A percentile compares a stretch with the other conserved stretches of the same genome.
phyloP scores from a whole-genome alignment of 2,797 vertebrate genomes.

The Syngnathus acus region DNA sequence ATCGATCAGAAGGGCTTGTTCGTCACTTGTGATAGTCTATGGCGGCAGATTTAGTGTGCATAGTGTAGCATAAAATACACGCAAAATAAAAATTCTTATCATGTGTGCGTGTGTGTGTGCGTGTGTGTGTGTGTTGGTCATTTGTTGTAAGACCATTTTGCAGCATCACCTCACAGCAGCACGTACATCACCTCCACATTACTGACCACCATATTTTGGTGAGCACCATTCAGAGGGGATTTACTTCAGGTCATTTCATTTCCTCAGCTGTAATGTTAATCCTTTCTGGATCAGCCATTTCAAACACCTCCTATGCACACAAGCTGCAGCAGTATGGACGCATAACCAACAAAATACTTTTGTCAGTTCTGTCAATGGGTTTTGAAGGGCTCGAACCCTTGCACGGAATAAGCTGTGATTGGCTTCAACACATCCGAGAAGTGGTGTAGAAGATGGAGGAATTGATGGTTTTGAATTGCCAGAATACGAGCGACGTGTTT shows the following conservation, averaged over 20 bases:
- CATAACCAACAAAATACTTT: not conserved
- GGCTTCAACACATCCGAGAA: not conserved
- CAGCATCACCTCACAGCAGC: not conserved
- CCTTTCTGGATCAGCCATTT: not conserved
- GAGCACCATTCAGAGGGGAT: constrained; percentile 19
- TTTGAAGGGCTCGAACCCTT: not conserved
- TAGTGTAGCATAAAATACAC: not conserved
- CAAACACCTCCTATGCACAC: constrained; percentile 1
- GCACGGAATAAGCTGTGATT: not conserved
- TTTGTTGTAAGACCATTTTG: not conserved
- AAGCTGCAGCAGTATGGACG: not conserved
- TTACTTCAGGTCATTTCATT: constrained; percentile 13
- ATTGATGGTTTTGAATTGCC: not conserved
- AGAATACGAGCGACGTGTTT: not conserved
- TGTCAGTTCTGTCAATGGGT: not conserved
- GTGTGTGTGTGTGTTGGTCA: not conserved
- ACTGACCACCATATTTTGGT: not conserved
- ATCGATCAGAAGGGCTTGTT: too few species aligned
- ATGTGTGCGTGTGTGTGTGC: too few species aligned
- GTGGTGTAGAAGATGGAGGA: not conserved
- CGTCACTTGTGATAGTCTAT: too few species aligned
- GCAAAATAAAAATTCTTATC: too few species aligned
- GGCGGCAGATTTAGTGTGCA: too few species aligned
- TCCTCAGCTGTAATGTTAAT: constrained; percentile 13
- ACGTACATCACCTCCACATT: not conserved